phyloP scores from a whole-genome alignment of 2,888 invertebrate species.

The Drymonia ruficornis region DNA sequence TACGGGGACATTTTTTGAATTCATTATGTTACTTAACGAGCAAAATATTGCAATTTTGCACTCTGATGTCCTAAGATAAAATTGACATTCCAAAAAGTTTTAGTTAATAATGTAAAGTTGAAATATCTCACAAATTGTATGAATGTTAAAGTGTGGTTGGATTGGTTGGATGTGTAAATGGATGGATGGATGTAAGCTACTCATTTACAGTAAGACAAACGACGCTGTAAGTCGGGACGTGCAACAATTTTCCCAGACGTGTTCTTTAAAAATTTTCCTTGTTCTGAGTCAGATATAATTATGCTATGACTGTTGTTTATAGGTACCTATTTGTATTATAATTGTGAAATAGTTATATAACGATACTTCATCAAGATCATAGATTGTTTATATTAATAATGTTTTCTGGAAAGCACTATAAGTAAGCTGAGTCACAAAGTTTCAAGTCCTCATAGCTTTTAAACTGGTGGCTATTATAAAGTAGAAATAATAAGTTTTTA shows the following conservation, averaged over 20 bases:
- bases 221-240: not conserved
- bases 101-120: not conserved
- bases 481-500: too few species aligned
- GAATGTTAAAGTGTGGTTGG: not conserved
- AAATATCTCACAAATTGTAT: not conserved
- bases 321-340: not conserved
- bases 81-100: not conserved
- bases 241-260: not conserved
- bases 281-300: slow-evolving; percentile 1
- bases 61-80: not conserved
- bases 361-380: not conserved
- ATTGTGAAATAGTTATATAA: not conserved
- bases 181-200: not conserved
- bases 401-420: too few species aligned
- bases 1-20: not conserved
- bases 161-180: not conserved
- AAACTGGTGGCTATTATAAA: too few species aligned
- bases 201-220: not conserved
- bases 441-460: too few species aligned
- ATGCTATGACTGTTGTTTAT: not conserved
- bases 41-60: not conserved
- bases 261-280: not conserved
- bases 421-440: too few species aligned
- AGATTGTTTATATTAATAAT: too few species aligned
- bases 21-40: not conserved